These are phyloP conservation scores for Perizoma flavofasciatum DNA, from an alignment of 2,888 invertebrate species.

Conservation along the genomic window DNA sequence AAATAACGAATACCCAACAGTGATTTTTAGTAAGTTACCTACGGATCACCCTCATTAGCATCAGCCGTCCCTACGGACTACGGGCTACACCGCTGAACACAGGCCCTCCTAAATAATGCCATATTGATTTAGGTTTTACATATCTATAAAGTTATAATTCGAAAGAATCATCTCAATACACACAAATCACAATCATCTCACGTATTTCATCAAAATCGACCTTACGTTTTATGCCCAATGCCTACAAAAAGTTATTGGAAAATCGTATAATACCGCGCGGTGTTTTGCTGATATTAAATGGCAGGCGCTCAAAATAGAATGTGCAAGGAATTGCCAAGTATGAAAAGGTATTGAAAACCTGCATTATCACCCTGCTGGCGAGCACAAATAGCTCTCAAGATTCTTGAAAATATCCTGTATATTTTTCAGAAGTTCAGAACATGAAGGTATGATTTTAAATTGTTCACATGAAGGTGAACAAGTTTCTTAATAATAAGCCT, in stretches of 20 bases:
- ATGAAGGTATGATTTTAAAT: too few species aligned
- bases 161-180: not conserved
- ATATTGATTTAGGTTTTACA: too few species aligned
- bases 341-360: constrained; percentile 27
- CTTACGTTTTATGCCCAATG: constrained; percentile 17
- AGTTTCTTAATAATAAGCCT: too few species aligned
- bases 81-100: too few species aligned
- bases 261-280: constrained; percentile 10
- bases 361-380: not conserved
- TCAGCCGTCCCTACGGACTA: too few species aligned
- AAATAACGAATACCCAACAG: too few species aligned
- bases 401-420: constrained; percentile 35
- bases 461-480: too few species aligned
- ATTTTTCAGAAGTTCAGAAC: too few species aligned
- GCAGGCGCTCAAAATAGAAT: constrained; percentile 27
- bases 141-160: too few species aligned
- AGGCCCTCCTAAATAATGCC: too few species aligned
- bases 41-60: too few species aligned
- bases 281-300: constrained; percentile 32
- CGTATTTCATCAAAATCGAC: constrained; percentile 14
- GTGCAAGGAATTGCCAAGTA: constrained; percentile 32
- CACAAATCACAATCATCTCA: constrained; percentile 4
- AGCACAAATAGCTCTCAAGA: constrained; percentile 34
- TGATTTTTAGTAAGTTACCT: too few species aligned
- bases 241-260: constrained; percentile 33